These are phyloP conservation scores for Anguilla pacifica DNA, from an alignment of 2,797 vertebrate species.

Conservation along the genomic window DNA sequence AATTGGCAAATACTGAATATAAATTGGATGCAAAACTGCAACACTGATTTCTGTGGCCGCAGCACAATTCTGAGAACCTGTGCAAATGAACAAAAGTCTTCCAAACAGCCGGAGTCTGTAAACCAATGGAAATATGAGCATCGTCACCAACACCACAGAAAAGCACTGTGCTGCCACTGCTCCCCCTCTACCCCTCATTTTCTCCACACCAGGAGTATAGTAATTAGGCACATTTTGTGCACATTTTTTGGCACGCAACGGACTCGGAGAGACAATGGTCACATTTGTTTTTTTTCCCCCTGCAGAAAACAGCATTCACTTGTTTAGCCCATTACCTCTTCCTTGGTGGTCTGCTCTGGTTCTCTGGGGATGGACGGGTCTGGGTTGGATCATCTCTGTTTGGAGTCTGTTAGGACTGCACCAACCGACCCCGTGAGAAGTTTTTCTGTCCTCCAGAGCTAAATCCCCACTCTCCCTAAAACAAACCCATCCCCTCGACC, in stretches of 20 bases:
- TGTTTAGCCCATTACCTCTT: constrained; percentile 4
- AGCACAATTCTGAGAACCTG: background rate
- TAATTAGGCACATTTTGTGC: background rate
- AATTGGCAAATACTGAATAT: background rate
- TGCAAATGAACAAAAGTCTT: background rate
- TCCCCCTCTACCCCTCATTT: background rate
- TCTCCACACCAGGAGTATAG: background rate
- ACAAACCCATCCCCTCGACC: constrained; percentile 34
- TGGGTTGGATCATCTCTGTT: background rate
- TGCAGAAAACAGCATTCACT: background rate
- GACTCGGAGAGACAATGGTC: background rate
- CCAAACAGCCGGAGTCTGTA: background rate
- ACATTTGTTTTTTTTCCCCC: background rate
- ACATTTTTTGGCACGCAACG: background rate
- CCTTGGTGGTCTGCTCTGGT: constrained; percentile 10
- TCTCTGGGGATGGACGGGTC: background rate
- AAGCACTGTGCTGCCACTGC: background rate
- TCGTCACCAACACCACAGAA: background rate
- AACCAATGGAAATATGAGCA: background rate
- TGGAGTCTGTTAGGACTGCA: background rate
- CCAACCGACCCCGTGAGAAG: background rate
- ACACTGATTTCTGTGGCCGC: background rate
- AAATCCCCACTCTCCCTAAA: constrained; percentile 51
- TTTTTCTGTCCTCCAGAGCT: constrained; percentile 36
- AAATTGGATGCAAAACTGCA: background rate